Evolutionary conservation across 1,140 invertebrate genomes (phyloP).

Genomic region (Platyscapa corneri): DNA sequence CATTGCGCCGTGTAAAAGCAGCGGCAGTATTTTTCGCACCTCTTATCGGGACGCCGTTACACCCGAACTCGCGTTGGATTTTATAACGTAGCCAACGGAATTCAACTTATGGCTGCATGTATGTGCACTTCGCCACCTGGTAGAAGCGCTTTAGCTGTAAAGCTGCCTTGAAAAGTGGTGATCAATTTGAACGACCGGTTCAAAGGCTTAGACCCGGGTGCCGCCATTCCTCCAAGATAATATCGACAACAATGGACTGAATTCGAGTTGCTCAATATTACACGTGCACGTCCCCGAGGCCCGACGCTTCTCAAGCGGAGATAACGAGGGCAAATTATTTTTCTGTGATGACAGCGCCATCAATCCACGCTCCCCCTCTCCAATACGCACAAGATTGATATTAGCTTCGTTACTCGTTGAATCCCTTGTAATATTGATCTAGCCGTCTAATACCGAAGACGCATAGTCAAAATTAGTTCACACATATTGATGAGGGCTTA

Average conservation of each 20-base stretch:
- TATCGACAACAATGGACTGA: neutral
- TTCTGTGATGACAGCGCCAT: constrained; percentile 3
- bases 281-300: neutral
- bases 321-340: neutral
- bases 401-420: neutral
- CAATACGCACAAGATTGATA: neutral
- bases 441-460: neutral
- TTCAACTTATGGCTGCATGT: neutral
- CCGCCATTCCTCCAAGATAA: neutral
- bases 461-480: constrained; percentile 3
- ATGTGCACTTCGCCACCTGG: neutral
- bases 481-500: constrained; percentile 8
- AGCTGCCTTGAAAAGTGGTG: neutral
- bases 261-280: neutral
- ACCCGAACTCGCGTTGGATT: neutral
- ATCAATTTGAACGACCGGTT: neutral
- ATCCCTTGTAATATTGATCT: constrained; percentile 1
- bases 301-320: too few species aligned
- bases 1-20: neutral
- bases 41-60: too few species aligned
- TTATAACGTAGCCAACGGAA: neutral
- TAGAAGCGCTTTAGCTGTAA: neutral
- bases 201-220: neutral
- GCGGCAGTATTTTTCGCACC: too few species aligned
- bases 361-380: neutral